Evolutionary conservation across 2,888 invertebrate species (phyloP).

Genomic region (Timema cristinae): DNA sequence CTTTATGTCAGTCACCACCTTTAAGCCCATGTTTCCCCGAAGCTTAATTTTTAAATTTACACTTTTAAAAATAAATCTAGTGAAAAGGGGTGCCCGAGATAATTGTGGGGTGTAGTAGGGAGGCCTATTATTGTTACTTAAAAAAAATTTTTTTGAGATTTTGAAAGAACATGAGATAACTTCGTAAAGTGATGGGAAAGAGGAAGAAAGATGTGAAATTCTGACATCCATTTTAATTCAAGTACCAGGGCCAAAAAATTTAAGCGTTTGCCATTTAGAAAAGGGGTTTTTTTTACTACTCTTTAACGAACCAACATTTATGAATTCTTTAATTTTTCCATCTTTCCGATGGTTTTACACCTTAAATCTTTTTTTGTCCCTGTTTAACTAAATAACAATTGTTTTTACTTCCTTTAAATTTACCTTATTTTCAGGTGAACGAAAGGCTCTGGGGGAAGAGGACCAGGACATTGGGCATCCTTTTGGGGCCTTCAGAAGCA

Average conservation of each 20-base stretch:
- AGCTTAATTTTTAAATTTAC: background rate
- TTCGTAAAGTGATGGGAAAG: background rate
- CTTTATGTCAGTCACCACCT: conserved; percentile 1
- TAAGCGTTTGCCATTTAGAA: background rate
- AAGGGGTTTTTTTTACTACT: background rate
- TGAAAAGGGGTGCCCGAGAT: background rate
- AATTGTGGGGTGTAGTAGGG: background rate
- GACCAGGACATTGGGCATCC: background rate
- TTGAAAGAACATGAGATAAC: background rate
- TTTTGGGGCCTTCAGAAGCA: background rate
- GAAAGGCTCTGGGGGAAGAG: background rate
- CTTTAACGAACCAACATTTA: background rate
- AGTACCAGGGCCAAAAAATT: background rate
- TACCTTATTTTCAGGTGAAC: background rate
- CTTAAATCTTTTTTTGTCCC: too few species aligned
- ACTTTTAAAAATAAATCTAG: conserved; percentile 3
- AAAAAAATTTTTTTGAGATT: background rate
- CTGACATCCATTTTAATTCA: background rate
- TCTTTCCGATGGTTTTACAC: background rate
- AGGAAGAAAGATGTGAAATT: background rate
- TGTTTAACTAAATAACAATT: background rate
- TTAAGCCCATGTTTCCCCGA: background rate
- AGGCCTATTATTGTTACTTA: background rate
- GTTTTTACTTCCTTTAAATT: background rate
- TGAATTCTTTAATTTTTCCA: background rate